Percentiles rank a stretch among this genome's conserved stretches.
Evolutionary conservation across 2,797 vertebrate genomes (phyloP).

Genomic region (Parambassis ranga): DNA sequence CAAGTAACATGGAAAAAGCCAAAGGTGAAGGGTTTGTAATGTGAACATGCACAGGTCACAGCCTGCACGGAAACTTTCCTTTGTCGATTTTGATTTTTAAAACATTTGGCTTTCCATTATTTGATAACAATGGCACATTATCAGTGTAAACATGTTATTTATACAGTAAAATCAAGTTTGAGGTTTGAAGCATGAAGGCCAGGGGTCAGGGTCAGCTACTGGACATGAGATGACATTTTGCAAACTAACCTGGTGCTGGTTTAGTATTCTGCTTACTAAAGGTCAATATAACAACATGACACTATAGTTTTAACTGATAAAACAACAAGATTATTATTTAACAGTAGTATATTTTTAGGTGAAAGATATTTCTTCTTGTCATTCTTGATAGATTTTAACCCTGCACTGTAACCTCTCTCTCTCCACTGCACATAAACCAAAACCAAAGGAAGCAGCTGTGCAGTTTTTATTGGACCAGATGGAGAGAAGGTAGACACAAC

Average conservation of each 20-base stretch:
- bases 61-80: conserved; percentile 2
- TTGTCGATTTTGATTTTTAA: background rate
- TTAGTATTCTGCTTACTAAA: background rate
- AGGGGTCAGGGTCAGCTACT: background rate
- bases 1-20: conserved; percentile 13
- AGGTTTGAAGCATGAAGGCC: background rate
- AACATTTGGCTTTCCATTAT: background rate
- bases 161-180: no score
- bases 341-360: no score
- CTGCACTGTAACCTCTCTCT: background rate
- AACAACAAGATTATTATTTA: no score
- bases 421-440: conserved; percentile 6
- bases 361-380: no score
- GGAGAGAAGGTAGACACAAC: conserved; percentile 29
- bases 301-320: no score
- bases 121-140: background rate
- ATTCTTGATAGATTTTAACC: background rate
- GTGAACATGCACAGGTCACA: conserved; percentile 1
- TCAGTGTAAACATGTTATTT: background rate
- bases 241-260: background rate
- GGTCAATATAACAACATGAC: no score
- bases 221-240: background rate
- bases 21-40: conserved; percentile 2
- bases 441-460: conserved; percentile 68
- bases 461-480: conserved; percentile 39